A percentile compares a stretch with the other conserved stretches of the same genome.
phyloP scores from a whole-genome alignment of 92 coral and sea anemone genomes.

The Siderastrea siderea region DNA sequence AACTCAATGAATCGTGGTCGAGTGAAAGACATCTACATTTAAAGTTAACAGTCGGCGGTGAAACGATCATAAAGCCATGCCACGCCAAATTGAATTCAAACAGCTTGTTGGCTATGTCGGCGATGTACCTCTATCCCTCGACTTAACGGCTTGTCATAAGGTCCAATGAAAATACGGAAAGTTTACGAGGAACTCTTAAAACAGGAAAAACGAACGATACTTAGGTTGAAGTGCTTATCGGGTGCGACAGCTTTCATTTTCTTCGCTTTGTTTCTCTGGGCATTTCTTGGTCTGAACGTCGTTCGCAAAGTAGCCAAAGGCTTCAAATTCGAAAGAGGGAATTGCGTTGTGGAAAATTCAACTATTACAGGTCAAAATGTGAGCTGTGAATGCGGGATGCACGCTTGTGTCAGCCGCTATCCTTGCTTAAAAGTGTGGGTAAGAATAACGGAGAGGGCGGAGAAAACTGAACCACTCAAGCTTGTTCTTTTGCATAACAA shows the following conservation, averaged over 20 bases:
- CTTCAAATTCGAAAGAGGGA: constrained; percentile 3
- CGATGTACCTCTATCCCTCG: background rate
- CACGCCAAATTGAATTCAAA: background rate
- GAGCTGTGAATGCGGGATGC: constrained; percentile 29
- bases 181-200: constrained; percentile 36
- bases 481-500: constrained; percentile 18
- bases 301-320: constrained; percentile 21
- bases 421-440: constrained; percentile 21
- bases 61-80: background rate
- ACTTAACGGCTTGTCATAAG: background rate
- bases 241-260: constrained; percentile 21
- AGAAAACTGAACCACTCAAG: background rate
- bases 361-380: background rate
- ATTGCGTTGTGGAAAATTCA: constrained; percentile 14
- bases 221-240: constrained; percentile 17
- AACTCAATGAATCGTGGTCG: background rate
- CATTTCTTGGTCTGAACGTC: constrained; percentile 9
- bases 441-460: background rate
- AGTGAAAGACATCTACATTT: background rate
- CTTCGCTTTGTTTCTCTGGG: background rate
- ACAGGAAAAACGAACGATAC: constrained; percentile 21
- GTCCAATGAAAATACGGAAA: constrained; percentile 18
- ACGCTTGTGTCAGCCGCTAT: constrained; percentile 9
- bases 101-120: background rate
- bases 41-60: background rate